These are phyloP conservation scores for Phalacrocorax carbo DNA, from an alignment of 2,113 vertebrate genomes.

Conservation along the genomic window DNA sequence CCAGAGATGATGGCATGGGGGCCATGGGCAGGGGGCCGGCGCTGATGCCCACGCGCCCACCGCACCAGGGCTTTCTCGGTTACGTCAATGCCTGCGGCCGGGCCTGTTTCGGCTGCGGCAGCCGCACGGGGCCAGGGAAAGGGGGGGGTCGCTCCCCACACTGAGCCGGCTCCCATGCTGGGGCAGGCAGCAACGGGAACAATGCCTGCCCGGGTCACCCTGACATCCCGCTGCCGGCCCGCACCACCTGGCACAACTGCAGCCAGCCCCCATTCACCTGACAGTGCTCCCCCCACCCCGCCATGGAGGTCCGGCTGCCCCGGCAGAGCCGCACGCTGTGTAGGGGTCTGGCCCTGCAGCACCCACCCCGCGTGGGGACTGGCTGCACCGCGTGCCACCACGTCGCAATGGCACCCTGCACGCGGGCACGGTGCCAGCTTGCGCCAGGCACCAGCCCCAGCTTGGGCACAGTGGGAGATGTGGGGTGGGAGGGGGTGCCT, in stretches of 20 bases:
- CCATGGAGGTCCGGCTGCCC: not conserved
- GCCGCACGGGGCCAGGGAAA: not conserved
- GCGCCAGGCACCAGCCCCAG: rapidly evolving
- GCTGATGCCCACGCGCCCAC: rapidly evolving
- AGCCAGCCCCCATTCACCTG: not conserved
- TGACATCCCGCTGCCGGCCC: not conserved
- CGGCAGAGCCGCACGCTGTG: not conserved
- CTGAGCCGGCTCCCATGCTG: conserved; percentile 21
- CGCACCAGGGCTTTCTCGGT: not conserved
- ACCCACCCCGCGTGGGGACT: not conserved
- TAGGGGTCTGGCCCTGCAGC: not conserved
- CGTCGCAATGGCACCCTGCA: not conserved
- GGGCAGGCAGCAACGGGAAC: not conserved
- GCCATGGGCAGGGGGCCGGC: not conserved
- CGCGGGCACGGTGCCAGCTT: not conserved
- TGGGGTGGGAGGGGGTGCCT: not conserved
- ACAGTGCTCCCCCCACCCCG: not conserved
- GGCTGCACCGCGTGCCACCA: not conserved
- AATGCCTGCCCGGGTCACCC: conserved; percentile 29
- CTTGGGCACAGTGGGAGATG: not conserved
- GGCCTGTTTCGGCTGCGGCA: not conserved
- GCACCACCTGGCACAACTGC: not conserved
- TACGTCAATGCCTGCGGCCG: not conserved
- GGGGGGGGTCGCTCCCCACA: conserved; percentile 44
- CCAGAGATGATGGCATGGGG: rapidly evolving